Conservation (phyloP, 2,113 vertebrate species). For the Tinamus guttatus region DNA sequence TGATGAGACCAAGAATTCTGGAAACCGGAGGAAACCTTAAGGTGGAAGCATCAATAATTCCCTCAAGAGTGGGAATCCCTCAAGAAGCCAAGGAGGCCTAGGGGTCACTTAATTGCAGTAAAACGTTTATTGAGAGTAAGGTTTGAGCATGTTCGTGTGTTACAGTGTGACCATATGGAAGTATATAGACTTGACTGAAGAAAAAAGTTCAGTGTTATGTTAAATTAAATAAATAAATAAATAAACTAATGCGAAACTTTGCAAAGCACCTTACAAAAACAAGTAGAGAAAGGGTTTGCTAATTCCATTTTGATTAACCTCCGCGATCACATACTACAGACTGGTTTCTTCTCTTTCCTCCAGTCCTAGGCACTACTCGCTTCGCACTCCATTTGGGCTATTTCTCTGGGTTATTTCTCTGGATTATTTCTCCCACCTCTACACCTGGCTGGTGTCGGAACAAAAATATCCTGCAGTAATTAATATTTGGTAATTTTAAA, state of each 20-base stretch:
- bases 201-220: neutral
- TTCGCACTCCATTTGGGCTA: neutral
- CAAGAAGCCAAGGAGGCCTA: neutral
- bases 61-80: too few relatives aligned
- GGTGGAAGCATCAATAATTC: neutral
- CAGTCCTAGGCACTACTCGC: neutral
- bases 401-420: neutral
- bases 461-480: neutral
- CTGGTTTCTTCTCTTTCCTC: neutral
- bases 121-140: neutral
- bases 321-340: neutral
- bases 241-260: neutral
- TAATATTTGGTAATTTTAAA: neutral
- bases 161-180: neutral
- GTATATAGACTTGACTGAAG: neutral
- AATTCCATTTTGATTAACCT: neutral
- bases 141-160: neutral
- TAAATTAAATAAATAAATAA: neutral
- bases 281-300: neutral
- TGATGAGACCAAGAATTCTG: neutral
- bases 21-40: neutral
- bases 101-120: neutral
- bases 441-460: neutral
- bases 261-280: neutral
- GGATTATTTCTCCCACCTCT: too few relatives aligned